Evolutionary conservation across 2,797 vertebrate species (phyloP).

Genomic region (Scleropages formosus): DNA sequence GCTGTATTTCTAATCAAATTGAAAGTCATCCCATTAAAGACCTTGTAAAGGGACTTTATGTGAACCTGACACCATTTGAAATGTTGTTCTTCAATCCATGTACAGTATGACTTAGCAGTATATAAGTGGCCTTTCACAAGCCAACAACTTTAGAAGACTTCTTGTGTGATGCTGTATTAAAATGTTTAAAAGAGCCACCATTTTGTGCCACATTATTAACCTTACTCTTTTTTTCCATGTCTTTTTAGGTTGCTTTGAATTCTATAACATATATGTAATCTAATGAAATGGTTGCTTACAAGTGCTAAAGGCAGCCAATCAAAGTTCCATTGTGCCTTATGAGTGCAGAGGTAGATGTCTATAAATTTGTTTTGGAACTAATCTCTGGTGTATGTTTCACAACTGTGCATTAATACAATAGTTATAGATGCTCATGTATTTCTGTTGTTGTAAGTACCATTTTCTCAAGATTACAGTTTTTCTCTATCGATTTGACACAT

Average conservation of each 20-base stretch:
- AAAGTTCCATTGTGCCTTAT: neutral
- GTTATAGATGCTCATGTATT: neutral
- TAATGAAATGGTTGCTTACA: too few species aligned
- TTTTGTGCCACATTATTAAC: too few species aligned
- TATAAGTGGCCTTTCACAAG: neutral
- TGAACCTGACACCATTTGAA: neutral
- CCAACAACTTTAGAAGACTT: neutral
- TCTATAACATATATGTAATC: neutral
- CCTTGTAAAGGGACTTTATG: too few species aligned
- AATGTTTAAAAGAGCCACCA: neutral
- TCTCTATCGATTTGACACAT: too few species aligned
- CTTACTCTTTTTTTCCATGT: neutral
- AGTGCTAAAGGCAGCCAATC: neutral
- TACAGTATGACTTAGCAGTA: constrained; percentile 1
- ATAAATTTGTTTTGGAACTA: neutral
- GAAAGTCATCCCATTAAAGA: neutral
- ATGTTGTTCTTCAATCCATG: neutral
- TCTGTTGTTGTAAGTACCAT: neutral
- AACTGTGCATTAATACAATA: constrained; percentile 10
- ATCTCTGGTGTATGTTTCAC: neutral
- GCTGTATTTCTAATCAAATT: too few species aligned
- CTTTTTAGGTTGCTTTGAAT: constrained; percentile 1
- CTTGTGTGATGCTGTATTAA: neutral
- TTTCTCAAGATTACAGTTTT: too few species aligned
- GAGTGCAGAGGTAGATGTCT: neutral